These are phyloP conservation scores for Sebastes umbrosus DNA, from an alignment of 2,797 vertebrate genomes.

Conservation along the genomic window DNA sequence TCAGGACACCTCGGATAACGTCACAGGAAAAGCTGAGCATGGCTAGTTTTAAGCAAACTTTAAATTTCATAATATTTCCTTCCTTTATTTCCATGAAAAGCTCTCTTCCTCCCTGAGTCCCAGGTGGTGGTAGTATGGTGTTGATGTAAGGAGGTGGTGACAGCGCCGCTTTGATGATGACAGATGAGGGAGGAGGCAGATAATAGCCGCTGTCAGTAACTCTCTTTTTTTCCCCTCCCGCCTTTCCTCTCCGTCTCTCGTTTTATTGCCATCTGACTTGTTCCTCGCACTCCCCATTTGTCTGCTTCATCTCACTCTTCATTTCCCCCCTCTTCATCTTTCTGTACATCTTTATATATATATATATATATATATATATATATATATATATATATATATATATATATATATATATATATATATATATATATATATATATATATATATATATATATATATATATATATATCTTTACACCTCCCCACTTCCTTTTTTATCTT, in stretches of 20 bases:
- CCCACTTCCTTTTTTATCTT: background rate
- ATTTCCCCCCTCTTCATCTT: slow-evolving; percentile 13
- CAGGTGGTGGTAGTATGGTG: slow-evolving; percentile 23
- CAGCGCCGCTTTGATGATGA: slow-evolving; percentile 56
- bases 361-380: slow-evolving; percentile 25
- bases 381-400: slow-evolving; percentile 25
- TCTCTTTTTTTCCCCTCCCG: background rate
- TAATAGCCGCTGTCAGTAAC: slow-evolving; percentile 61
- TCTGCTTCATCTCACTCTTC: slow-evolving; percentile 31
- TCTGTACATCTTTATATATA: slow-evolving; percentile 27
- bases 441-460: slow-evolving; percentile 25
- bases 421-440: slow-evolving; percentile 25
- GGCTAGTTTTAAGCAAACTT: background rate
- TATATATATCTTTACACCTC: slow-evolving; percentile 2
- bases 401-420: slow-evolving; percentile 25
- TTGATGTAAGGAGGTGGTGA: slow-evolving; percentile 50
- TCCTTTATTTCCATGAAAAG: background rate
- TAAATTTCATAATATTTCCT: background rate
- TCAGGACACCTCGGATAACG: background rate
- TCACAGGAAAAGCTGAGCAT: background rate
- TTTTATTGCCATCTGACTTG: slow-evolving; percentile 45
- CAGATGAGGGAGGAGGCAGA: slow-evolving; percentile 52
- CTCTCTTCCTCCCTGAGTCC: slow-evolving; percentile 3
- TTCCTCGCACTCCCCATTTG: slow-evolving; percentile 18
- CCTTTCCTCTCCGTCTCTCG: slow-evolving; percentile 7